Percentiles rank a stretch among this genome's conserved stretches.
phyloP scores from a whole-genome alignment of 2,797 vertebrate species.

The Morelia viridis region DNA sequence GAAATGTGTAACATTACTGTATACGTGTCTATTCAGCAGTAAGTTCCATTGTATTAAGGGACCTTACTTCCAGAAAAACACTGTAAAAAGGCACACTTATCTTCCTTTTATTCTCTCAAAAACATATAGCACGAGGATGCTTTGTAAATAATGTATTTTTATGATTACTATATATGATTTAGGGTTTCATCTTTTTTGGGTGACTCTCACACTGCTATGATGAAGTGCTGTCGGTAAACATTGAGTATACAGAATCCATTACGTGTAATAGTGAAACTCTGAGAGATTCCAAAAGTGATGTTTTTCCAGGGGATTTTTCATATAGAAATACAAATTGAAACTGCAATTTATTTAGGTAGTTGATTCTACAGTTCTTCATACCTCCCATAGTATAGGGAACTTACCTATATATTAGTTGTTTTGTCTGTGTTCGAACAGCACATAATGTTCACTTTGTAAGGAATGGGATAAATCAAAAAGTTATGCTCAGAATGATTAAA shows the following conservation, averaged over 20 bases:
- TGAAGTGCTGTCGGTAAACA: background rate
- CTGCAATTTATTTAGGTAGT: background rate
- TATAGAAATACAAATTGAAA: background rate
- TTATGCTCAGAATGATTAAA: background rate
- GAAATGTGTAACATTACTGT: background rate
- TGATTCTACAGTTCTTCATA: background rate
- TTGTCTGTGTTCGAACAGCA: background rate
- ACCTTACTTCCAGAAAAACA: background rate
- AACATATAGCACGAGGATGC: background rate
- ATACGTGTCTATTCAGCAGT: background rate
- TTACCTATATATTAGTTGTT: background rate
- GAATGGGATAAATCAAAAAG: background rate
- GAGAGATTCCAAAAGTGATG: background rate
- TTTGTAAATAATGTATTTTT: background rate
- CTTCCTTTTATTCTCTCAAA: background rate
- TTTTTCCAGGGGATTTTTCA: background rate
- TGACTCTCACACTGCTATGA: background rate
- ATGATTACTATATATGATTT: background rate
- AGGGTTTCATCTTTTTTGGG: background rate
- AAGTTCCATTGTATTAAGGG: background rate
- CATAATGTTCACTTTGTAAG: background rate
- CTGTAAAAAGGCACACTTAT: background rate
- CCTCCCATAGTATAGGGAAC: background rate
- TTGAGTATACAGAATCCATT: background rate
- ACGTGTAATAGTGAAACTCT: background rate